Evolutionary conservation across 2,113 vertebrate species (phyloP), one percentile per base, ranked within the genome.

Genomic region (Daboia siamensis): DNA sequence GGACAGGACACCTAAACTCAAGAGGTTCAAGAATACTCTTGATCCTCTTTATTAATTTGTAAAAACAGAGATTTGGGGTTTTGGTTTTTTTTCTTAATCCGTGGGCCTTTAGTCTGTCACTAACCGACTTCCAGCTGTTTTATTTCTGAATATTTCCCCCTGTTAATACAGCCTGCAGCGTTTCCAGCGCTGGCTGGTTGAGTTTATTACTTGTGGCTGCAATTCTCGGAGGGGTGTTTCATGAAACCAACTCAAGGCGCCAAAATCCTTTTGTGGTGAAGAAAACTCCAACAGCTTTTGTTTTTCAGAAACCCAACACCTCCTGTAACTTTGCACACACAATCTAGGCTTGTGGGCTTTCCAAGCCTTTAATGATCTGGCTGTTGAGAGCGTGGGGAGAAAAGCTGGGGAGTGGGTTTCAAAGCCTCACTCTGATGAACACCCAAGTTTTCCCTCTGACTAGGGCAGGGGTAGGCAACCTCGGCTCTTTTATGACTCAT

Each of bases 211-310:
- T 46, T 64, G 87, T 8, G 87, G 93, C 90, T 89, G 11, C 9
- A 0, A 85, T 61, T 90, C 92, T 92, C 87, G 17, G 69, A 90
- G 44, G 52, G 23, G 29, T 57, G 92, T 89, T 90, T 91, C 91
- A 90, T 24, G 29, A 95, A 95, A 94, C 91, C 92, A 74, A 0
- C 20, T 69, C 26, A 85, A 44, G 87, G 89, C 1, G 59, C 94
- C 94, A 94, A 93, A 96, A 95, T 87, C 94, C 57, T 56, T 88
- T 92, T 56, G 91, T 74, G 91, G 80, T 91, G 95, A 90, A 94
- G 80, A 64, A 91, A 95, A 92, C 56, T 84, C 46, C 48, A 93
- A 94, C 46, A 55, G 90, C 92, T 51, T 3, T 89, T 44, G 91
- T 90, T 90, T 51, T 88, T 85, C 90, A 93, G 93, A 86, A 93